Evolutionary conservation across 2,113 vertebrate species (phyloP).

Genomic region (Clarias macrocephalus): DNA sequence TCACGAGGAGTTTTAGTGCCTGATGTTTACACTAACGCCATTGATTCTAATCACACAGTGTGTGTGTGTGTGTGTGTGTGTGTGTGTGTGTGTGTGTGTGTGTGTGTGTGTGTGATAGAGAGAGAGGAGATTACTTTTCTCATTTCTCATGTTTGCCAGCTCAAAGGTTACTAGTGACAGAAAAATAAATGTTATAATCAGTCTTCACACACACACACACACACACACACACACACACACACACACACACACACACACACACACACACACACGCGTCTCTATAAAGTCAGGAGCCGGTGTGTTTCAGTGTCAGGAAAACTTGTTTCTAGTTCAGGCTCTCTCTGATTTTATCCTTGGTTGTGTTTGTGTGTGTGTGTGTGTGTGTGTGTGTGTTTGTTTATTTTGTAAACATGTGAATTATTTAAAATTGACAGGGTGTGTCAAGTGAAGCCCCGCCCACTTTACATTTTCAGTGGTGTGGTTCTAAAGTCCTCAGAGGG

Average conservation of each 20-base stretch:
- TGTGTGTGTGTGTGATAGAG: neutral
- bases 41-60: neutral
- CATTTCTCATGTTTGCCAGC: conserved; percentile 34
- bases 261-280: neutral
- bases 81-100: conserved; percentile 17
- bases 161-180: conserved; percentile 33
- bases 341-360: neutral
- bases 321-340: neutral
- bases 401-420: neutral
- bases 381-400: conserved; percentile 1
- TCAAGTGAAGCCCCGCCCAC: neutral
- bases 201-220: neutral
- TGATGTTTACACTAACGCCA: conserved; percentile 15
- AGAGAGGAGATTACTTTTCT: neutral
- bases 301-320: neutral
- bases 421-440: neutral
- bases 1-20: neutral
- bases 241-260: neutral
- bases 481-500: neutral
- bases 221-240: conserved; percentile 1
- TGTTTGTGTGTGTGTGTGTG: neutral
- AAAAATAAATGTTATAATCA: conserved; percentile 28
- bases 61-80: neutral
- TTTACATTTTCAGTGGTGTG: neutral
- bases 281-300: neutral